phyloP scores from a whole-genome alignment of 2,888 invertebrate species.

The Lottia gigantea region DNA sequence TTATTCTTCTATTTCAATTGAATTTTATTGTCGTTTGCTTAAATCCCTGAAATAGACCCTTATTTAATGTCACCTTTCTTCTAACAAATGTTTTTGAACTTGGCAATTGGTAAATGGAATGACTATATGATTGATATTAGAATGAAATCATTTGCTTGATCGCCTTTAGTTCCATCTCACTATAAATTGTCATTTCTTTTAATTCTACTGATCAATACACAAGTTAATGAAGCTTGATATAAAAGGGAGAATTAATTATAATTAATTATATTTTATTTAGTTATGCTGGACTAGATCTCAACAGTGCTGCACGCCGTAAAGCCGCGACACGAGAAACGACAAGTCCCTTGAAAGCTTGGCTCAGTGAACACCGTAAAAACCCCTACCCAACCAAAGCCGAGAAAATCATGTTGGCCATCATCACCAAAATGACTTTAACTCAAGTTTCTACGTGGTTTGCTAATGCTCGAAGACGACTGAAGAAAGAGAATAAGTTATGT shows the following conservation, averaged over 20 bases:
- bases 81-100: too few species aligned
- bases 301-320: conserved; percentile 84
- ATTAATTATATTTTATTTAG: conserved; percentile 29
- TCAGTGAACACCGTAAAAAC: conserved; percentile 95
- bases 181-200: conserved; percentile 5
- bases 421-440: conserved; percentile 94
- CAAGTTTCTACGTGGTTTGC: conserved; percentile 95
- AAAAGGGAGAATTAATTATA: conserved; percentile 22
- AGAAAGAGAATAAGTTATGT: conserved; percentile 97
- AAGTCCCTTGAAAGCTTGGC: conserved; percentile 95
- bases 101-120: too few species aligned
- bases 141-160: background rate
- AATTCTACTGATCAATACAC: conserved; percentile 7
- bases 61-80: too few species aligned
- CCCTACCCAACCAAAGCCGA: conserved; percentile 97
- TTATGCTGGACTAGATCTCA: conserved; percentile 76
- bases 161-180: background rate
- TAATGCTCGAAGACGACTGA: conserved; percentile 89
- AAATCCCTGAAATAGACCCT: too few species aligned
- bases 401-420: conserved; percentile 94
- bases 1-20: too few species aligned
- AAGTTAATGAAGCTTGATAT: conserved; percentile 15
- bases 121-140: background rate
- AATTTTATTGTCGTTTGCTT: too few species aligned
- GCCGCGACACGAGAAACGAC: conserved; percentile 98